Conservation (phyloP, 2,888 invertebrate species). For the Sclerodermus sp. region DNA sequence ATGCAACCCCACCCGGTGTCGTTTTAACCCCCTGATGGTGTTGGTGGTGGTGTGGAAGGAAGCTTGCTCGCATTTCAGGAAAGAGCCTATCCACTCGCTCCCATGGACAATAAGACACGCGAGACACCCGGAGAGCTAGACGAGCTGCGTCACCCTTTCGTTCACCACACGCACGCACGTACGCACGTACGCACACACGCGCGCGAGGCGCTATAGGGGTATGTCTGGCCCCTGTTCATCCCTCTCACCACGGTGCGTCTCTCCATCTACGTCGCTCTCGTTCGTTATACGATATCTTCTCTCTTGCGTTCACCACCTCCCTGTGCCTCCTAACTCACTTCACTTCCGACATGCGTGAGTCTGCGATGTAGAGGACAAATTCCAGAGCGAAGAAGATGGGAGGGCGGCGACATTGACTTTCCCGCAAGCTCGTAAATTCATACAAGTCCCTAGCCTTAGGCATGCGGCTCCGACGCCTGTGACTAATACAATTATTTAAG, state of each 20-base stretch:
- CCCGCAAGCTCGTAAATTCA: no score
- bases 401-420: no score
- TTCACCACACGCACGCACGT: constrained; percentile 21
- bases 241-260: background rate
- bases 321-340: background rate
- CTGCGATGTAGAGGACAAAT: no score
- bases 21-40: no score
- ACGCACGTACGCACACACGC: background rate
- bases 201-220: constrained; percentile 3
- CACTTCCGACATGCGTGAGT: no score
- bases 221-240: constrained; percentile 11
- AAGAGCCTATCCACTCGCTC: constrained; percentile 41
- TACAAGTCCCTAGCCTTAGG: no score
- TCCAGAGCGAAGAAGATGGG: no score
- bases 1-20: no score
- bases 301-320: background rate
- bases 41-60: background rate
- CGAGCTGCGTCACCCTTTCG: constrained; percentile 36
- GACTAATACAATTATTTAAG: no score
- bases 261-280: background rate
- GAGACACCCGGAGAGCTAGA: constrained; percentile 45
- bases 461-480: no score
- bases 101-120: constrained; percentile 38
- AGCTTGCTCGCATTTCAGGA: constrained; percentile 37
- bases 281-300: background rate